phyloP scores from a whole-genome alignment of 2,113 vertebrate species.

The Tiliqua scincoides region DNA sequence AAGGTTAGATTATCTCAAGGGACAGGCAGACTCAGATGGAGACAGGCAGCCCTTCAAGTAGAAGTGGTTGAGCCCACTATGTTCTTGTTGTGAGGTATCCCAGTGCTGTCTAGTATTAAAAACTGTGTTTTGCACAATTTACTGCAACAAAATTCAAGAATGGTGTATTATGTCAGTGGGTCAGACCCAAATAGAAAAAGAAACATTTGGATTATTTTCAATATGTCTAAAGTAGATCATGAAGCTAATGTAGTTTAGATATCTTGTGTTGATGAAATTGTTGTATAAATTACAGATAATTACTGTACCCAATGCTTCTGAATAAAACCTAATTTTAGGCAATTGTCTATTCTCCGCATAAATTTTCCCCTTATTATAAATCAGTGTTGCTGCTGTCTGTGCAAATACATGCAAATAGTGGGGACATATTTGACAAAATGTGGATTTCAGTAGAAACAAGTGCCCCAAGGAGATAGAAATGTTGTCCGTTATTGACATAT shows the following conservation, averaged over 20 bases:
- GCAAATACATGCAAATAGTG: neutral
- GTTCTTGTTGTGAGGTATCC: neutral
- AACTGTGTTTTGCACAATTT: neutral
- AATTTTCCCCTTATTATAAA: slow-evolving; percentile 18
- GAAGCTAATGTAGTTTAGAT: slow-evolving; percentile 1
- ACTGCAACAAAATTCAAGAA: neutral
- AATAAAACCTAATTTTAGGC: slow-evolving; percentile 35
- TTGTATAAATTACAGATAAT: slow-evolving; percentile 26
- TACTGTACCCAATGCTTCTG: slow-evolving; percentile 9
- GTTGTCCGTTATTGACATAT: neutral
- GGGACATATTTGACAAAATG: slow-evolving; percentile 13
- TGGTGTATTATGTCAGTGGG: slow-evolving; percentile 5
- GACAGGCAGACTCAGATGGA: neutral
- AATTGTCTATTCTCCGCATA: neutral
- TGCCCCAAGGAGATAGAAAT: slow-evolving; percentile 3
- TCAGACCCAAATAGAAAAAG: neutral
- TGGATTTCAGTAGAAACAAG: neutral
- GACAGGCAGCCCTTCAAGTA: neutral
- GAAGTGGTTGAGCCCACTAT: neutral
- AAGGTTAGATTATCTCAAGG: neutral
- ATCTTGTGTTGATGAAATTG: slow-evolving; percentile 3
- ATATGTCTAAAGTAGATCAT: slow-evolving; percentile 25
- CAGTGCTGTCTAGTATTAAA: neutral
- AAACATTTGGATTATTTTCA: slow-evolving; percentile 4
- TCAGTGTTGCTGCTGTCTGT: slow-evolving; percentile 25